A percentile compares a stretch with the other conserved stretches of the same genome.
Conservation (phyloP, 2,888 invertebrate species). For the Leptarthrus brevirostris region DNA sequence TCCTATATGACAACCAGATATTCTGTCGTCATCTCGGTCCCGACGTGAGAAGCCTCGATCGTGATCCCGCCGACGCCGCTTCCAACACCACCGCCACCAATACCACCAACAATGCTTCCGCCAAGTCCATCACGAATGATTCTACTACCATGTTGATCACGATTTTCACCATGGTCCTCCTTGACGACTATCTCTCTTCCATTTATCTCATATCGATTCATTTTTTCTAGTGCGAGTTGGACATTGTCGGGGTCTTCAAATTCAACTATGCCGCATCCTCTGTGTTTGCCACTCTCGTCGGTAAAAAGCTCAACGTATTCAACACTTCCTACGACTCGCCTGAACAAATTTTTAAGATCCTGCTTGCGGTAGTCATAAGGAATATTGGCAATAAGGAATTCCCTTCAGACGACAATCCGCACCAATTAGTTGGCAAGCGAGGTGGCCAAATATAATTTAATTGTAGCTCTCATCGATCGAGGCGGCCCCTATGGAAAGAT, state of each 20-base stretch:
- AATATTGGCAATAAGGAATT: no score
- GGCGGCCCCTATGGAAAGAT: no score
- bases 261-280: slow-evolving; percentile 96
- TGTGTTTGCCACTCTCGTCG: slow-evolving; percentile 92
- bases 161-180: slow-evolving; percentile 81
- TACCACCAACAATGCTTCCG: slow-evolving; percentile 65
- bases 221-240: slow-evolving; percentile 90
- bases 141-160: slow-evolving; percentile 77
- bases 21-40: slow-evolving; percentile 69
- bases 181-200: slow-evolving; percentile 94
- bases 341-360: slow-evolving; percentile 86
- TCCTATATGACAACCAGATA: slow-evolving; percentile 66
- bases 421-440: no score
- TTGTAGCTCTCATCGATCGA: no score
- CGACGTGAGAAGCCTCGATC: slow-evolving; percentile 67
- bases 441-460: no score
- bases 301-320: slow-evolving; percentile 94
- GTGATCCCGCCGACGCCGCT: slow-evolving; percentile 62
- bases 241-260: slow-evolving; percentile 88
- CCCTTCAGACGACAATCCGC: no score
- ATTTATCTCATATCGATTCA: slow-evolving; percentile 93
- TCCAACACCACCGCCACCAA: slow-evolving; percentile 58
- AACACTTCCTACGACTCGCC: slow-evolving; percentile 84
- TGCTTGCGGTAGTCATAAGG: slow-evolving; percentile 98
- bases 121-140: slow-evolving; percentile 63